Percentiles rank a stretch among this genome's conserved stretches.
These are phyloP conservation scores for Halcyon smyrnensis DNA, from an alignment of 2,797 vertebrate species.

Conservation along the genomic window DNA sequence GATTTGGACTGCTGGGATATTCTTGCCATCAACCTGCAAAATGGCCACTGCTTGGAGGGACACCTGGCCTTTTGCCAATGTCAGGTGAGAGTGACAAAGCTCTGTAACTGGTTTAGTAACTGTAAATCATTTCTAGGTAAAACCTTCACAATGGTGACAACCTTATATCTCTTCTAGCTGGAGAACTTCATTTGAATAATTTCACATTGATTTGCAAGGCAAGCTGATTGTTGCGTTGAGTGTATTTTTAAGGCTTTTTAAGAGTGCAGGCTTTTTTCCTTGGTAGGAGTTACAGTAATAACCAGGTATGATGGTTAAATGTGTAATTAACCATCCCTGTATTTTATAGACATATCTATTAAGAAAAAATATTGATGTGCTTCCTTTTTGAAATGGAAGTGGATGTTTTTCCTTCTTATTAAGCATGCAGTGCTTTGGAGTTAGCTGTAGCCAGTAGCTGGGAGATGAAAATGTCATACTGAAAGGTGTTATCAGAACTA, in stretches of 20 bases:
- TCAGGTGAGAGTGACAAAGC: constrained; percentile 62
- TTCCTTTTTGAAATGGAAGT: background rate
- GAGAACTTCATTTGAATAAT: background rate
- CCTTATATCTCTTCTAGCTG: background rate
- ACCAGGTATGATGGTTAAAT: background rate
- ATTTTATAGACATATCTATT: background rate
- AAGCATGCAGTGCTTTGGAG: background rate
- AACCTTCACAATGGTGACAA: background rate
- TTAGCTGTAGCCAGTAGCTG: background rate
- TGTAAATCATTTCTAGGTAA: background rate
- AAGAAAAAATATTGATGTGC: background rate
- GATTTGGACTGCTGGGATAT: constrained; percentile 49
- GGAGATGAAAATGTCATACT: background rate
- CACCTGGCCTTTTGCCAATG: constrained; percentile 66
- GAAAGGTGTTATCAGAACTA: background rate
- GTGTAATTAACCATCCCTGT: background rate
- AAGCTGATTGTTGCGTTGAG: background rate
- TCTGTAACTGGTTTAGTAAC: background rate
- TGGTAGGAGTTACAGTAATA: background rate
- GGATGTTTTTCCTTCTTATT: background rate
- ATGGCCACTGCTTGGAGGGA: constrained; percentile 64
- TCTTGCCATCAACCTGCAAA: constrained; percentile 62
- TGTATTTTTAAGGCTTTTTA: background rate
- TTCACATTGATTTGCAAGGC: background rate
- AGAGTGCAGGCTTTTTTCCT: background rate